Evolutionary conservation across 2,113 vertebrate species (phyloP), one percentile per base, ranked within the genome.

Genomic region (Alaudala cheleensis): DNA sequence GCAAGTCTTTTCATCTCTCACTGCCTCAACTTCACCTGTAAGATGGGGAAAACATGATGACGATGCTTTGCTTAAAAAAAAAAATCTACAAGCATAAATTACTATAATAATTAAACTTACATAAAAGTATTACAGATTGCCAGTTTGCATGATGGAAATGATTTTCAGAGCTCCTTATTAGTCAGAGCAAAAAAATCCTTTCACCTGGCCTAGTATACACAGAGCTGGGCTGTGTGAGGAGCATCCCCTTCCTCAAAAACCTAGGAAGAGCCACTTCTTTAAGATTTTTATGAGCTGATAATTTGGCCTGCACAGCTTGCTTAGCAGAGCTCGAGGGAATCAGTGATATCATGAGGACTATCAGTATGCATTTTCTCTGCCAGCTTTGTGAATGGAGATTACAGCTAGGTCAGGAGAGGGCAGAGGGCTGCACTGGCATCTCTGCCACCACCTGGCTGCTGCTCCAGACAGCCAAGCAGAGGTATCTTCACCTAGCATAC

Each of bases 311-410:
- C 29, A 49, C 34, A 74, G 33, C 34, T 65, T 53, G n/a, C 40
- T 86, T 40, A 34, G 47, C 42, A 39, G 39, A 42, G 39, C 24
- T 64, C 0, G 0, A 70, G 58, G 60, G 10, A 42, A 86, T 9
- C 1, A 4, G 23, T 2, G 1, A 10, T 23, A 65, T 4, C 49
- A 42, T 0, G 0, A 82, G 40, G 37, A 44, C 29, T 39, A 33
- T 54, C 23, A 12, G 31, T 1, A 12, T 6, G 1, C 10, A 16
- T 62, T 81, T 70, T 24, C 53, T 31, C 47, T 57, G 5, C 34
- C 54, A 65, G 37, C 12, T 50, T 53, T 54, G 22, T 8, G 37
- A 65, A 51, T 0, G 2, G 14, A 39, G 77, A 61, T 20, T 11
- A 22, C 31, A 39, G 40, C 14, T 44, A 42, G 34, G 54, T 40